These are phyloP conservation scores for Physeter macrocephalus DNA, from an alignment of 2,113 vertebrate genomes.

Conservation along the genomic window DNA sequence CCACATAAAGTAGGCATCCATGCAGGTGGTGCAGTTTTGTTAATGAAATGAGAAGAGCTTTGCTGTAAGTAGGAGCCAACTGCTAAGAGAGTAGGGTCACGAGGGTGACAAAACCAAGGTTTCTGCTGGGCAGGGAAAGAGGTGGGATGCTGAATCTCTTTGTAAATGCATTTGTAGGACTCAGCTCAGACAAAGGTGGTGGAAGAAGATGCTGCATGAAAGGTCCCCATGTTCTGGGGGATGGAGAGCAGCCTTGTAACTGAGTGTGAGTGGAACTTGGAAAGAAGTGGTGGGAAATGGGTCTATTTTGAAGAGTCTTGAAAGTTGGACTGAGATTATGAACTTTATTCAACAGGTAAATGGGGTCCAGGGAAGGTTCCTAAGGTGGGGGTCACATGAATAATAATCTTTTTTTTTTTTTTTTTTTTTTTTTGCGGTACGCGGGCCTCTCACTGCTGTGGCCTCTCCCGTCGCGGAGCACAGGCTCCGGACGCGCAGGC, in stretches of 20 bases:
- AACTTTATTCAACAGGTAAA: neutral
- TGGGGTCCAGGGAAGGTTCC: neutral
- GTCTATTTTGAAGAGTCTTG: neutral
- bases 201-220: neutral
- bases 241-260: neutral
- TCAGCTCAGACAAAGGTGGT: neutral
- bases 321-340: neutral
- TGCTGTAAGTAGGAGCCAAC: neutral
- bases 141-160: neutral
- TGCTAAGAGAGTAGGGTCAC: neutral
- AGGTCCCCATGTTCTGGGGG: neutral
- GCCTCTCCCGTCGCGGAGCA: no score
- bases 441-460: no score
- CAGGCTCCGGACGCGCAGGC: no score
- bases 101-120: neutral
- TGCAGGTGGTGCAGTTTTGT: neutral
- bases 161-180: neutral
- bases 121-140: neutral
- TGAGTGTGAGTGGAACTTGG: neutral
- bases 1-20: neutral
- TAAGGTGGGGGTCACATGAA: neutral
- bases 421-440: no score
- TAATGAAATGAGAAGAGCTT: neutral
- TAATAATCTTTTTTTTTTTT: neutral
- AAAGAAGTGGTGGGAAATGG: neutral